These are phyloP conservation scores for Grallaria varia DNA, from an alignment of 2,113 vertebrate genomes.

Conservation along the genomic window DNA sequence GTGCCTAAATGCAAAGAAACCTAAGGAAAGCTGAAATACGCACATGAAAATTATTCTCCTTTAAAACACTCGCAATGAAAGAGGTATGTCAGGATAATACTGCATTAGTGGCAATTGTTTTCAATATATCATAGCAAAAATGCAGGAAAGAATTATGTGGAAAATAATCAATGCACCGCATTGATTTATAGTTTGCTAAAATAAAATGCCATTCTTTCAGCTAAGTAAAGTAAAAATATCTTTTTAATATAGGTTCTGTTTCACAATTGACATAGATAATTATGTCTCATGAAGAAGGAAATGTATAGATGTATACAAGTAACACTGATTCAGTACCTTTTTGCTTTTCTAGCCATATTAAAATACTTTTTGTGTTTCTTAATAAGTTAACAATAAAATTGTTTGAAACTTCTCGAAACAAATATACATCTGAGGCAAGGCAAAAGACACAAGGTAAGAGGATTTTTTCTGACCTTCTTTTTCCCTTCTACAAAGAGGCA, in stretches of 20 bases:
- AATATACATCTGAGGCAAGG: slow-evolving; percentile 70
- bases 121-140: slow-evolving; percentile 69
- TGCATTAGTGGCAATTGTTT: slow-evolving; percentile 67
- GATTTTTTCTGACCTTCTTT: slow-evolving; percentile 63
- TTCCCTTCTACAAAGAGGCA: slow-evolving; percentile 55
- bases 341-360: slow-evolving; percentile 67
- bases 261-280: slow-evolving; percentile 77
- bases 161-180: slow-evolving; percentile 78
- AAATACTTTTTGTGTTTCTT: slow-evolving; percentile 68
- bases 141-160: slow-evolving; percentile 47
- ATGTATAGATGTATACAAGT: slow-evolving; percentile 68
- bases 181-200: slow-evolving; percentile 76
- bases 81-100: slow-evolving; percentile 76
- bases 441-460: slow-evolving; percentile 66
- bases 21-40: slow-evolving; percentile 48
- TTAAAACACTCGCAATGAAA: slow-evolving; percentile 49
- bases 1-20: slow-evolving; percentile 30
- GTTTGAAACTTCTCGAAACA: slow-evolving; percentile 71
- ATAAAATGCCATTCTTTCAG: slow-evolving; percentile 79
- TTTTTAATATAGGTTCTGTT: slow-evolving; percentile 79
- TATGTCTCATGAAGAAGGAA: slow-evolving; percentile 73
- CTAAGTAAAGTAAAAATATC: slow-evolving; percentile 77
- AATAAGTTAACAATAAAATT: slow-evolving; percentile 78
- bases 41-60: slow-evolving; percentile 4
- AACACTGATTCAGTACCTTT: slow-evolving; percentile 75